Evolutionary conservation across 2,888 invertebrate species (phyloP).

Genomic region (Isotomurus palustris): DNA sequence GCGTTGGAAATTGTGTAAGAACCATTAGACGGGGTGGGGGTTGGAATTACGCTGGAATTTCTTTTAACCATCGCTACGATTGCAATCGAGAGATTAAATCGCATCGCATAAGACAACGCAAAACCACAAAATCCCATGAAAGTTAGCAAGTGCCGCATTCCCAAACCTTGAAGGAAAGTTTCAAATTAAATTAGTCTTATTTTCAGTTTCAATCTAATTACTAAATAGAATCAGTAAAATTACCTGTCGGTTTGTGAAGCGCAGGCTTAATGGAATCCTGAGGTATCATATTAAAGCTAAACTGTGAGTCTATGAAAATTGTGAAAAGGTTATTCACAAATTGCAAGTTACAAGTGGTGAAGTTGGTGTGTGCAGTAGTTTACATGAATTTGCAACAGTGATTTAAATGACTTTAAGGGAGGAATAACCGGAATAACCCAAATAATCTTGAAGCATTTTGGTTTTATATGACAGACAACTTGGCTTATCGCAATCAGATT

Average conservation of each 20-base stretch:
- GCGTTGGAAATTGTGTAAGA: background rate
- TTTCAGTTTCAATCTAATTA: background rate
- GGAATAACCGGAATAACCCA: no score
- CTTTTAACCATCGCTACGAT: slow-evolving; percentile 43
- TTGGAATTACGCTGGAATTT: slow-evolving; percentile 14
- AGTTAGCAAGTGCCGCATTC: slow-evolving; percentile 23
- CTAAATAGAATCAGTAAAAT: background rate
- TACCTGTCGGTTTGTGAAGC: slow-evolving; percentile 26
- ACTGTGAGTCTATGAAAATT: no score
- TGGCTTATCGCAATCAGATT: no score
- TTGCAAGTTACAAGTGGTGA: no score
- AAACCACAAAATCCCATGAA: slow-evolving; percentile 34
- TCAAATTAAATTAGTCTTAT: no score
- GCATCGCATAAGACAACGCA: slow-evolving; percentile 38
- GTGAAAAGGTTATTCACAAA: no score
- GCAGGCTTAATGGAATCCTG: slow-evolving; percentile 13
- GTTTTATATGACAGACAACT: no score
- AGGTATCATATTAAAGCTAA: slow-evolving; percentile 6
- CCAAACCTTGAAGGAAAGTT: slow-evolving; percentile 27
- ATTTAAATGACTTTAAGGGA: no score
- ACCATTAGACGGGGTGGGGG: slow-evolving; percentile 3
- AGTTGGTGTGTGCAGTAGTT: no score
- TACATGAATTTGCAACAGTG: no score
- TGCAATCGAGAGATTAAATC: slow-evolving; percentile 40
- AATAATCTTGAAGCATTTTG: no score